A percentile compares a stretch with the other conserved stretches of the same genome.
These are phyloP conservation scores for Oxygymnocypris stewartii DNA, from an alignment of 2,113 vertebrate genomes.

Conservation along the genomic window DNA sequence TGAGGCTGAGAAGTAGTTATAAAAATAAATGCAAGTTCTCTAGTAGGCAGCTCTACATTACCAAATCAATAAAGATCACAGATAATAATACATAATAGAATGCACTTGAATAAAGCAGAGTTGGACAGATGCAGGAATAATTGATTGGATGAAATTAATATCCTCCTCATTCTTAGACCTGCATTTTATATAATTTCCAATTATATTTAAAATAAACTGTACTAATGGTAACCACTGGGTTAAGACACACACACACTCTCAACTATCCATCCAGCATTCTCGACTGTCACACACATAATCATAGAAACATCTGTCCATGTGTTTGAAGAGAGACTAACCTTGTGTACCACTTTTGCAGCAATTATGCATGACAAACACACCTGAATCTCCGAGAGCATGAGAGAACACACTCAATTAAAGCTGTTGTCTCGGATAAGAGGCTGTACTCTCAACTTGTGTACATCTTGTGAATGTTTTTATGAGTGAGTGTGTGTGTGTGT, in stretches of 20 bases:
- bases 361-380: slow-evolving; percentile 33
- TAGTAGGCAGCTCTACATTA: background rate
- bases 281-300: slow-evolving; percentile 10
- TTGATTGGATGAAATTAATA: background rate
- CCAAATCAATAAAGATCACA: background rate
- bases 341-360: slow-evolving; percentile 32
- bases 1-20: background rate
- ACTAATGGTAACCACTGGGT: background rate
- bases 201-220: background rate
- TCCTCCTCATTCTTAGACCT: background rate
- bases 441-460: background rate
- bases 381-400: slow-evolving; percentile 8
- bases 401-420: background rate
- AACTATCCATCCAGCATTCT: background rate
- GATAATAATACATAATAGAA: background rate
- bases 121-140: background rate
- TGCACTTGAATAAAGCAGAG: background rate
- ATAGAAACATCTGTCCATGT: slow-evolving; percentile 31
- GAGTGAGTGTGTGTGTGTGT: background rate
- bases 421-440: background rate
- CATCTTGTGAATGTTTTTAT: slow-evolving; percentile 2
- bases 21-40: background rate
- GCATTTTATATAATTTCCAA: background rate
- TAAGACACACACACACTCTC: background rate
- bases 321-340: slow-evolving; percentile 35